phyloP scores from a whole-genome alignment of 2,113 vertebrate species.

The Melozone crissalis region DNA sequence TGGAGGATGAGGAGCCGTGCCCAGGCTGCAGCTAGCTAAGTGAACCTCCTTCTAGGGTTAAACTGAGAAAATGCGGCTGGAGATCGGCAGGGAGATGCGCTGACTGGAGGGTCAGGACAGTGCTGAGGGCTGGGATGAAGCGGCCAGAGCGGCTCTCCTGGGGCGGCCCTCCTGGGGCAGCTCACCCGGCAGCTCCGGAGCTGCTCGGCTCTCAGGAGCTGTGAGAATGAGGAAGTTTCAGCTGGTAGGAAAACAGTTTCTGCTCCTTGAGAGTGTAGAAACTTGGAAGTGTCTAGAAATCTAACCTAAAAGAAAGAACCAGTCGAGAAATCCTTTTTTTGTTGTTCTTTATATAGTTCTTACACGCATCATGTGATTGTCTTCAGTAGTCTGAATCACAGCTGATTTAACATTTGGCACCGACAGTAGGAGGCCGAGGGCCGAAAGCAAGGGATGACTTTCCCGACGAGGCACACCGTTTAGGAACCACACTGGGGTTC shows the following conservation, averaged over 20 bases:
- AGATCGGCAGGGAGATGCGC: not conserved
- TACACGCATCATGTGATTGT: not conserved
- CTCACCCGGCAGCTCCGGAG: fast-evolving
- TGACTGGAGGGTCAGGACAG: fast-evolving
- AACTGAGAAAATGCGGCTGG: not conserved
- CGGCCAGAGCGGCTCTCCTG: not conserved
- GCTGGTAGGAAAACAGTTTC: not conserved
- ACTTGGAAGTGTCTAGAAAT: not conserved
- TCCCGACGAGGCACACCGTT: not conserved
- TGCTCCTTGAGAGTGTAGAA: not conserved
- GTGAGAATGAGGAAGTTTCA: not conserved
- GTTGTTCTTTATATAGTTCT: not conserved
- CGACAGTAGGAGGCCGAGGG: not conserved
- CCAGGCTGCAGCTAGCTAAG: not conserved
- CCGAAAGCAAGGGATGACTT: not conserved
- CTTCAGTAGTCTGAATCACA: slow-evolving; percentile 22
- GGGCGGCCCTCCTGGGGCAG: not conserved
- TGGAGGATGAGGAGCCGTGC: not conserved
- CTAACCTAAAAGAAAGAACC: not conserved
- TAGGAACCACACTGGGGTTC: not conserved
- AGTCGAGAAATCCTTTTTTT: not conserved
- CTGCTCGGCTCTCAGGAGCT: not conserved
- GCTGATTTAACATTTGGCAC: not conserved
- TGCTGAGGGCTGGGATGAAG: not conserved
- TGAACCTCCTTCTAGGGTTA: not conserved